phyloP scores from a whole-genome alignment of 2,888 invertebrate genomes.

The Thymelicus acteon region DNA sequence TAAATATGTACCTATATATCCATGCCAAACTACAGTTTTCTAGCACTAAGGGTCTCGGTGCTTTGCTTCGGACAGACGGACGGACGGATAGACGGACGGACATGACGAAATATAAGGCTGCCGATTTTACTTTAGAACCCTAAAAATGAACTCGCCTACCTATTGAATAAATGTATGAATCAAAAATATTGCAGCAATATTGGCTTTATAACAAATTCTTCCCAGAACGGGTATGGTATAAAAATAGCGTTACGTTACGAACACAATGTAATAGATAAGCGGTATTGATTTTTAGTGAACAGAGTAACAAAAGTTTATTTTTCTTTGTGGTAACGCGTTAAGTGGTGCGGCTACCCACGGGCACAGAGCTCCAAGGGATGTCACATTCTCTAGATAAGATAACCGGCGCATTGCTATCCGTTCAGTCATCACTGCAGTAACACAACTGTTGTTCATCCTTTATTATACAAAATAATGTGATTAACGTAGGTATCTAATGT shows the following conservation, averaged over 20 bases:
- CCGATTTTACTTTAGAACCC: too few relatives aligned
- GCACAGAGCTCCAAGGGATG: conserved; percentile 65
- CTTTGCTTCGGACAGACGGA: too few relatives aligned
- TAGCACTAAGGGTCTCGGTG: too few relatives aligned
- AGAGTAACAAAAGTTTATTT: conserved; percentile 47
- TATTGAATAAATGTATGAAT: neutral
- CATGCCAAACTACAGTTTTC: too few relatives aligned
- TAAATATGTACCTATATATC: too few relatives aligned
- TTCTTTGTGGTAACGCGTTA: conserved; percentile 71
- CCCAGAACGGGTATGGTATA: neutral
- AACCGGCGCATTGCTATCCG: conserved; percentile 70
- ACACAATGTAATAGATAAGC: conserved; percentile 67
- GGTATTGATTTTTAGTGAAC: conserved; percentile 71
- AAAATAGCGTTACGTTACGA: conserved; percentile 57
- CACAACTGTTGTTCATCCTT: conserved; percentile 10
- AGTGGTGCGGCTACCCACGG: conserved; percentile 66
- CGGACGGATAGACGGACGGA: too few relatives aligned
- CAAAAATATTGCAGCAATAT: neutral
- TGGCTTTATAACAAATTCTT: neutral
- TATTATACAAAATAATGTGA: neutral
- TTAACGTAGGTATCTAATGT: neutral
- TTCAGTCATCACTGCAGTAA: conserved; percentile 64
- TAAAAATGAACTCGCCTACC: neutral
- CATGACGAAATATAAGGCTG: too few relatives aligned
- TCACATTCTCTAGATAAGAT: conserved; percentile 81